Percentiles rank a stretch among this genome's conserved stretches.
These are phyloP conservation scores for Sericinus montela DNA, from an alignment of 2,888 invertebrate species.

Conservation along the genomic window DNA sequence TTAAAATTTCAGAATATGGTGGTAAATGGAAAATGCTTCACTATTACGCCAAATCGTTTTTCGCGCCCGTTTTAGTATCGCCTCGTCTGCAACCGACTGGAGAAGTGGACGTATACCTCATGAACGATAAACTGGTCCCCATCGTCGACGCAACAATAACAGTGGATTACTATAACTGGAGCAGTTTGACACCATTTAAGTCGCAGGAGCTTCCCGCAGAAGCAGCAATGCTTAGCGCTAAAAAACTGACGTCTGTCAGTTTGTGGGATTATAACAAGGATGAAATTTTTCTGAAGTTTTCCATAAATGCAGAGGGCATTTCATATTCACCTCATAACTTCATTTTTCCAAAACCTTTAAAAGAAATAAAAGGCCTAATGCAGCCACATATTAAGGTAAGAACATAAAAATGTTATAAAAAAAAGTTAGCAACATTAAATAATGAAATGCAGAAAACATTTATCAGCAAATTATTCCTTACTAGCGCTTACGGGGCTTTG, in stretches of 20 bases:
- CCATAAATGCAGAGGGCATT: slow-evolving; percentile 67
- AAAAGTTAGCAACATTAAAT: too few relatives aligned
- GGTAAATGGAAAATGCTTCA: slow-evolving; percentile 94
- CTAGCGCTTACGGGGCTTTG: too few relatives aligned
- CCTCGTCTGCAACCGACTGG: slow-evolving; percentile 72
- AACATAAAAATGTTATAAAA: background rate
- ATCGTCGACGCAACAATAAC: slow-evolving; percentile 65
- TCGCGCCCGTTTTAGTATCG: slow-evolving; percentile 86
- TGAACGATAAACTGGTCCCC: slow-evolving; percentile 81
- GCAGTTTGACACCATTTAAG: slow-evolving; percentile 56
- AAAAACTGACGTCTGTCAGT: slow-evolving; percentile 43
- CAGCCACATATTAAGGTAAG: slow-evolving; percentile 78
- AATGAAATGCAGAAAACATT: too few relatives aligned
- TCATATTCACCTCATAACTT: slow-evolving; percentile 81
- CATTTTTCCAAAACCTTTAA: slow-evolving; percentile 81
- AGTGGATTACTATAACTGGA: slow-evolving; percentile 81
- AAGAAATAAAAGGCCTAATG: slow-evolving; percentile 69
- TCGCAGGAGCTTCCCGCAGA: slow-evolving; percentile 39
- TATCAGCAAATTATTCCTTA: too few relatives aligned
- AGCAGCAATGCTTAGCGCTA: slow-evolving; percentile 41
- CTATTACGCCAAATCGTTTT: slow-evolving; percentile 92
- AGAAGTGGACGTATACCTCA: slow-evolving; percentile 79
- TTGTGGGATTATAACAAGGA: slow-evolving; percentile 42
- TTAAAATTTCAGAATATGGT: slow-evolving; percentile 80
- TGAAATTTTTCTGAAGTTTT: slow-evolving; percentile 63